These are phyloP conservation scores for Pollenia labialis DNA, from an alignment of 2,888 invertebrate genomes.

Conservation along the genomic window DNA sequence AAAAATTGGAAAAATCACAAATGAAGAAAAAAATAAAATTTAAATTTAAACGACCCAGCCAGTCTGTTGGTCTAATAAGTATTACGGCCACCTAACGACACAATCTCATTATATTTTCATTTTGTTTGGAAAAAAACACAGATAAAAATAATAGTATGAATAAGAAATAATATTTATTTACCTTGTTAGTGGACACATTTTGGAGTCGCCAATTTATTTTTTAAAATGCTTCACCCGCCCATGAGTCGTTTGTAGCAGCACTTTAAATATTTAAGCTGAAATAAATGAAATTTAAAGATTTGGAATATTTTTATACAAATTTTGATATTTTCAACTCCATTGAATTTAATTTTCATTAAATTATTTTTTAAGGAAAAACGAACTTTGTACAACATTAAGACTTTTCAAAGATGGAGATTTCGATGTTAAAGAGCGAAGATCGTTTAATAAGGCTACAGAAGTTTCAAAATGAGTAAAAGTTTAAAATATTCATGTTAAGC, in stretches of 20 bases:
- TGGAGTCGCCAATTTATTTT: slow-evolving; percentile 11
- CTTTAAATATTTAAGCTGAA: slow-evolving; percentile 15
- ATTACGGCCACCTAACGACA: slow-evolving; percentile 63
- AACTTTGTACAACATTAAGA: too few relatives aligned
- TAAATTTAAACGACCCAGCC: slow-evolving; percentile 51
- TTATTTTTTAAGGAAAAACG: too few relatives aligned
- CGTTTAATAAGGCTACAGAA: too few relatives aligned
- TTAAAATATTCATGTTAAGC: too few relatives aligned
- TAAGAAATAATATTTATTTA: slow-evolving; percentile 51
- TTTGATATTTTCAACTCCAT: too few relatives aligned
- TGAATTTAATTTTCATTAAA: too few relatives aligned
- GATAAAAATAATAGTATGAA: slow-evolving; percentile 18
- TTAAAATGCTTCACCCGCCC: slow-evolving; percentile 1
- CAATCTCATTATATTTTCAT: slow-evolving; percentile 73
- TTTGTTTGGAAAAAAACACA: slow-evolving; percentile 37
- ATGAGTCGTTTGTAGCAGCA: background rate
- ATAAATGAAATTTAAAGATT: background rate
- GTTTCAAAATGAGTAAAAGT: too few relatives aligned
- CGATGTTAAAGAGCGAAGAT: too few relatives aligned
- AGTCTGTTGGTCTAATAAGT: slow-evolving; percentile 19
- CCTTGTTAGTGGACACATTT: slow-evolving; percentile 61
- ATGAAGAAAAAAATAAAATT: slow-evolving; percentile 33
- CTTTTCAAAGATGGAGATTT: too few relatives aligned
- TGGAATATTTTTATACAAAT: background rate
- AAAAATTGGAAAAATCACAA: slow-evolving; percentile 73